Evolutionary conservation across 1,140 invertebrate genomes (phyloP), one percentile per base, ranked within the genome.

Genomic region (Tetranychus cinnabarinus): DNA sequence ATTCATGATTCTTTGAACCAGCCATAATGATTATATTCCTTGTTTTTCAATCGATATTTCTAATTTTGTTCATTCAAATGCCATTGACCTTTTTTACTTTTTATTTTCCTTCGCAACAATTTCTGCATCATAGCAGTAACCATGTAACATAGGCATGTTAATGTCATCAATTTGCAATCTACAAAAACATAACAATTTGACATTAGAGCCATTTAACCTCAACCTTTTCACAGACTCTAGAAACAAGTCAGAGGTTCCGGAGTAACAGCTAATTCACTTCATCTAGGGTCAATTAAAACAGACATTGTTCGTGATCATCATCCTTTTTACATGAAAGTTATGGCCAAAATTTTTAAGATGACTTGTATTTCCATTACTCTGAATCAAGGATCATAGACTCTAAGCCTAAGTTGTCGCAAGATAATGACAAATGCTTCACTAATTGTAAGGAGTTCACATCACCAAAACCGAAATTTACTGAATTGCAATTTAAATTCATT

Each of bases 381-480:
- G 5, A 10, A 42, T 10, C 39, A 42, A 42, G 39, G 39, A 10
- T 42, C 39, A 42, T 4, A 42, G 10, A 42, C 39, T 5, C 39
- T 5, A 10, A 42, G 4, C 39, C 39, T 42, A 42, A 42, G 10
- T 42, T 42, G 10, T 4, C 4, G 4, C 39, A 42, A 42, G 39
- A 5, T 42, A 42, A 42, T 10, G 39, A 10, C 10, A 42, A 42
- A 42, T 42, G 4, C 10, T 42, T 42, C 39, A 42, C 39, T 42
- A 42, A 42, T 42, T 42, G 39, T 73, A 77, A 15, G 81, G 80
- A 65, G 73, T 73, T 3, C 79, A 80, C 63, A 81, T 80, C 70
- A n/a, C 15, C 36, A 34, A 13, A 56, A 23, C 23, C n/a, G n/a
- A n/a, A 10, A 42, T 23, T 23, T 23, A 23, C 23, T 23, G 23